A percentile compares a stretch with the other conserved stretches of the same genome.
Conservation (phyloP, 2,888 invertebrate genomes). For the Dysmachus trigonus region DNA sequence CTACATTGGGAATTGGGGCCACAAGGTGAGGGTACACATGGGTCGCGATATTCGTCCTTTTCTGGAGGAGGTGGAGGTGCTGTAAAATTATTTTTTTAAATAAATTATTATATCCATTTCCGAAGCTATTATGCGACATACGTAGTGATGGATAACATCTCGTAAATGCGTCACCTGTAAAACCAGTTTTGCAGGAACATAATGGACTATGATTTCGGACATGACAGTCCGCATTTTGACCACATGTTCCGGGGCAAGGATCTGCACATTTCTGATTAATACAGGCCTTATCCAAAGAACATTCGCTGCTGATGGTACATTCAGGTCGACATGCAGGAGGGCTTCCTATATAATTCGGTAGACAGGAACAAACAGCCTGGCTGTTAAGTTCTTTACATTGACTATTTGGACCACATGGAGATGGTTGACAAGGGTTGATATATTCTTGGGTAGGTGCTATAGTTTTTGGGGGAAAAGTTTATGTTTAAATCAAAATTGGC, state of each 20-base stretch:
- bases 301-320: slow-evolving; percentile 73
- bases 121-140: slow-evolving; percentile 52
- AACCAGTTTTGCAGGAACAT: slow-evolving; percentile 75
- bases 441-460: slow-evolving; percentile 55
- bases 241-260: slow-evolving; percentile 72
- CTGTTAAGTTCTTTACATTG: slow-evolving; percentile 70
- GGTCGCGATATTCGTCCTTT: slow-evolving; percentile 62
- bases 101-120: not conserved
- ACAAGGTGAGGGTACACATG: slow-evolving; percentile 74
- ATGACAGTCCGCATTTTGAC: slow-evolving; percentile 74
- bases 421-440: slow-evolving; percentile 70
- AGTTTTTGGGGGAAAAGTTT: not conserved
- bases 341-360: slow-evolving; percentile 69
- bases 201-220: slow-evolving; percentile 81
- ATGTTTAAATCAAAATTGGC: not conserved
- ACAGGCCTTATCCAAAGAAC: slow-evolving; percentile 70
- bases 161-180: slow-evolving; percentile 79
- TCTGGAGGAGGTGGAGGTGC: slow-evolving; percentile 57
- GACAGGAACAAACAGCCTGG: slow-evolving; percentile 72
- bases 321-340: slow-evolving; percentile 77
- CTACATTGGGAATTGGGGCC: slow-evolving; percentile 71
- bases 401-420: slow-evolving; percentile 74
- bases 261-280: slow-evolving; percentile 72
- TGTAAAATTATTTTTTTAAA: slow-evolving; percentile 43
- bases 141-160: slow-evolving; percentile 67